A percentile compares a stretch with the other conserved stretches of the same genome.
Evolutionary conservation across 1,140 invertebrate genomes (phyloP).

Genomic region (Schlechtendalia chinensis): DNA sequence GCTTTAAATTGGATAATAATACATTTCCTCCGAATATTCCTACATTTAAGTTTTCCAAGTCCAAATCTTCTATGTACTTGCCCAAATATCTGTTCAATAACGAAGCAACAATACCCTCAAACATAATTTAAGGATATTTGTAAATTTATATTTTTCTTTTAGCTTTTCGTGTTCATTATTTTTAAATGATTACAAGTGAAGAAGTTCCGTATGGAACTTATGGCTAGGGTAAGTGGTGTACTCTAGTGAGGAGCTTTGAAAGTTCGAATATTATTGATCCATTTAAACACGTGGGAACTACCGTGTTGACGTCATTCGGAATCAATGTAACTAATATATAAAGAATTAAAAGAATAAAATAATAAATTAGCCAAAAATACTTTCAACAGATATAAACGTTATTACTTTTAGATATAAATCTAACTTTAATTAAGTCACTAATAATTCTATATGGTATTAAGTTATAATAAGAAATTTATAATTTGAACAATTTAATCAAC

Average conservation of each 20-base stretch:
- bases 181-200: constrained; percentile 23
- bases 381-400: neutral
- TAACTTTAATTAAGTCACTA: too few relatives aligned
- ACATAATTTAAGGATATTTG: constrained; percentile 60
- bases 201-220: constrained; percentile 43
- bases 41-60: constrained; percentile 77
- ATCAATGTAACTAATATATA: constrained; percentile 16
- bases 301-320: constrained; percentile 42
- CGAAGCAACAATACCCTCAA: constrained; percentile 75
- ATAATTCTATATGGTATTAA: too few relatives aligned
- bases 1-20: constrained; percentile 71
- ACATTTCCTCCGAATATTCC: constrained; percentile 80
- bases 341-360: neutral
- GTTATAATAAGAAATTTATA: neutral
- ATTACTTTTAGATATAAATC: neutral
- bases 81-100: constrained; percentile 76
- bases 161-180: neutral
- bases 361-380: neutral
- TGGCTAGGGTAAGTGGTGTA: neutral
- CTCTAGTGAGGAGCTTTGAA: constrained; percentile 38
- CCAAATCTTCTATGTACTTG: constrained; percentile 77
- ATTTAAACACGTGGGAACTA: constrained; percentile 38
- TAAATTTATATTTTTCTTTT: neutral
- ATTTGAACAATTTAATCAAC: neutral
- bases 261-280: constrained; percentile 42